These are phyloP conservation scores for Lapara coniferarum DNA, from an alignment of 2,888 invertebrate species.

Conservation along the genomic window DNA sequence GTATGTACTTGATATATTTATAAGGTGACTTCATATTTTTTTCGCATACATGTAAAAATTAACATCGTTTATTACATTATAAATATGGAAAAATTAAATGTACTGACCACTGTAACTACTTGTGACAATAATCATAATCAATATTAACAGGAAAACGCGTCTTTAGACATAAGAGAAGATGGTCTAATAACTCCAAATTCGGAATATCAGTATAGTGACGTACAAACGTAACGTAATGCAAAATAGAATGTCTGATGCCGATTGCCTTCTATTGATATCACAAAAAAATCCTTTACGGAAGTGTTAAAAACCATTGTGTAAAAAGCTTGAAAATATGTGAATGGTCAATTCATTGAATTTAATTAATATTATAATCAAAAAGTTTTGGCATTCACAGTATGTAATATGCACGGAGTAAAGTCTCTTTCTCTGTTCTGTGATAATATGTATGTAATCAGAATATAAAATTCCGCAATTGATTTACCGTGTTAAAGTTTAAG, in stretches of 20 bases:
- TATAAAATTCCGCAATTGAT: conserved; percentile 17
- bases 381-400: neutral
- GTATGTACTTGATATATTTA: neutral
- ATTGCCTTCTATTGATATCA: neutral
- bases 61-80: conserved; percentile 10
- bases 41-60: neutral
- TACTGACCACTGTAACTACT: conserved; percentile 4
- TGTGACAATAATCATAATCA: conserved; percentile 2
- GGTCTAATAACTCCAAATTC: conserved; percentile 16
- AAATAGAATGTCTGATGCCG: neutral
- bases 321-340: neutral
- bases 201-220: neutral
- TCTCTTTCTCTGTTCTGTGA: too few species aligned
- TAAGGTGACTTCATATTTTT: neutral
- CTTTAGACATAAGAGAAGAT: neutral
- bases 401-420: too few species aligned
- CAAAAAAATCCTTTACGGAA: conserved; percentile 11
- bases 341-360: conserved; percentile 3
- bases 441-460: neutral
- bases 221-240: neutral
- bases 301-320: neutral
- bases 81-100: neutral
- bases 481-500: conserved; percentile 41
- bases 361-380: neutral
- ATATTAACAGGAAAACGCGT: conserved; percentile 9